Percentiles rank a stretch among this genome's conserved stretches.
These are phyloP conservation scores for Urophycis tenuis DNA, from an alignment of 2,797 vertebrate species.

Conservation along the genomic window DNA sequence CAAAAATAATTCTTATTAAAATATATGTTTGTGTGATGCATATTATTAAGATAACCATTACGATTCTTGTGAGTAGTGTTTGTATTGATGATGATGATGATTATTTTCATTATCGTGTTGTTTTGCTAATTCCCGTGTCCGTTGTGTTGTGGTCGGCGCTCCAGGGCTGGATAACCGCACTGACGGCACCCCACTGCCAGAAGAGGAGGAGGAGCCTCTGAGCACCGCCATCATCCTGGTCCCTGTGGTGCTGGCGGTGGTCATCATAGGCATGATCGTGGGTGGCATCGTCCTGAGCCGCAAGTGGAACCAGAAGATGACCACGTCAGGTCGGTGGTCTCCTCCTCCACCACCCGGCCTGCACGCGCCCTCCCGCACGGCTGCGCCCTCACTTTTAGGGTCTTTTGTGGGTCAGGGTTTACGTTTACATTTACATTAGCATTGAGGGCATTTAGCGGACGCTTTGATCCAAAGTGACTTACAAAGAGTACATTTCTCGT, in stretches of 20 bases:
- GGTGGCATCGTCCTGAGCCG: slow-evolving; percentile 42
- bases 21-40: not conserved
- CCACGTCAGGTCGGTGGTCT: slow-evolving; percentile 39
- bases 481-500: too few relatives aligned
- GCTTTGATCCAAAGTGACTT: too few relatives aligned
- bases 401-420: too few relatives aligned
- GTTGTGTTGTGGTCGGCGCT: not conserved
- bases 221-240: slow-evolving; percentile 44
- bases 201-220: fast-evolving
- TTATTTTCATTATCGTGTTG: not conserved
- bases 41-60: not conserved
- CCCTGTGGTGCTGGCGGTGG: slow-evolving; percentile 47
- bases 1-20: not conserved
- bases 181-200: fast-evolving
- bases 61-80: not conserved
- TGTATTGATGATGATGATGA: not conserved
- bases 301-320: slow-evolving; percentile 28
- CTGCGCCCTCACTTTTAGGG: too few relatives aligned
- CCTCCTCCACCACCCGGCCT: not conserved
- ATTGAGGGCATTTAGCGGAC: too few relatives aligned
- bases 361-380: not conserved
- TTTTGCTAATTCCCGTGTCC: not conserved
- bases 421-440: too few relatives aligned
- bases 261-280: slow-evolving; percentile 47
- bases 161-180: not conserved